phyloP scores from a whole-genome alignment of 2,113 vertebrate species.

The Seriola rivoliana region DNA sequence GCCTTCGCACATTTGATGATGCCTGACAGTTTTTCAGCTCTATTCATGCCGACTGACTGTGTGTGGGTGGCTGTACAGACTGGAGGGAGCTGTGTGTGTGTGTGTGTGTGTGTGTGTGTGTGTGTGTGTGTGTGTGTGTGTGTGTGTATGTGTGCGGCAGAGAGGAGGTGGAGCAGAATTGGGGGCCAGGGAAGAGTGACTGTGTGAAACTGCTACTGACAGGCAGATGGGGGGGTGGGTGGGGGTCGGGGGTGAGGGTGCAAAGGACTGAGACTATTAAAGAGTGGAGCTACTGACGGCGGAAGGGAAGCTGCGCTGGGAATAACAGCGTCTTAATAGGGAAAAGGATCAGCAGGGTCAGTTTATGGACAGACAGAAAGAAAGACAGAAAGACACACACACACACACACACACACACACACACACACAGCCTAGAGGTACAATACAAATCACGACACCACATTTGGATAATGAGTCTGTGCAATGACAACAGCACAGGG shows the following conservation, averaged over 20 bases:
- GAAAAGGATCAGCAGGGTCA: constrained; percentile 23
- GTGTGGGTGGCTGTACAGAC: constrained; percentile 63
- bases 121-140: constrained; percentile 22
- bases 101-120: constrained; percentile 26
- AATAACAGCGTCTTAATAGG: constrained; percentile 46
- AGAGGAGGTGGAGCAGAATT: constrained; percentile 41
- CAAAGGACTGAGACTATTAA: constrained; percentile 49
- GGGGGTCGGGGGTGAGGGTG: constrained; percentile 22
- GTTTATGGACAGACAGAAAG: neutral
- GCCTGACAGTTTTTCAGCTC: constrained; percentile 73
- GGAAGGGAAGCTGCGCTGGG: constrained; percentile 33
- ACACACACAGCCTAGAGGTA: constrained; percentile 11
- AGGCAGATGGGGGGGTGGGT: constrained; percentile 52
- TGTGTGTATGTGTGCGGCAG: constrained; percentile 7
- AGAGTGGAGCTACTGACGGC: constrained; percentile 37
- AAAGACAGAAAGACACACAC: no score
- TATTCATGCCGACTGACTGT: constrained; percentile 66
- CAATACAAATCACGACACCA: constrained; percentile 39
- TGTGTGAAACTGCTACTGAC: constrained; percentile 70
- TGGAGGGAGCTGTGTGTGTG: constrained; percentile 55
- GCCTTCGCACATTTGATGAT: constrained; percentile 76
- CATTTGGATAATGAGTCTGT: constrained; percentile 41
- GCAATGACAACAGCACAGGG: constrained; percentile 12
- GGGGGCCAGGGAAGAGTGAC: constrained; percentile 51
- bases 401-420: neutral